These are phyloP conservation scores for Clytia hemisphaerica DNA, from an alignment of 30 jellyfish, hydroid and myxozoan genomes.

Conservation along the genomic window DNA sequence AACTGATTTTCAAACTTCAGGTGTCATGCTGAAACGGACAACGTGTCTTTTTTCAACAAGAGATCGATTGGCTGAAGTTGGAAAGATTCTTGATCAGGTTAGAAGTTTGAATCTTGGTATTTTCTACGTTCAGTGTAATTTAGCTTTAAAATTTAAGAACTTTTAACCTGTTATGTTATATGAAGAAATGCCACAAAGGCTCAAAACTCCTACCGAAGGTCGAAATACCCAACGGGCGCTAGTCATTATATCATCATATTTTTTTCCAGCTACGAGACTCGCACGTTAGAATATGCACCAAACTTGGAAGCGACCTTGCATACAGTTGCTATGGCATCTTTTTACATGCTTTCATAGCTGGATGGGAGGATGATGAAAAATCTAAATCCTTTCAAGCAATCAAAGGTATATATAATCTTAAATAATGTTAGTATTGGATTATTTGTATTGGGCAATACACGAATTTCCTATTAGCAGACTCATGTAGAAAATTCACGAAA, in stretches of 20 bases:
- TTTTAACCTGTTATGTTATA: no score
- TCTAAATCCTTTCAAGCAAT: constrained; percentile 75
- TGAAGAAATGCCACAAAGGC: no score
- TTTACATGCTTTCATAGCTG: constrained; percentile 91
- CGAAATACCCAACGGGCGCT: not conserved
- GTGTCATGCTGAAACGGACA: constrained; percentile 66
- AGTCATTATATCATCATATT: not conserved
- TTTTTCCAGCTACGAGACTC: constrained; percentile 79
- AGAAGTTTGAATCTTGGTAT: not conserved
- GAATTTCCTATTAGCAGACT: no score
- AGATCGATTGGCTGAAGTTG: constrained; percentile 83
- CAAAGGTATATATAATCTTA: no score
- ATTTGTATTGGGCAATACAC: no score
- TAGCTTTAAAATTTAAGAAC: no score
- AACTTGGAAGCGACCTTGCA: constrained; percentile 84
- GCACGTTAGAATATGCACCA: constrained; percentile 74
- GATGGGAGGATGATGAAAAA: constrained; percentile 95
- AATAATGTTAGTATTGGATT: no score
- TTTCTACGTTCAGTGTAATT: not conserved
- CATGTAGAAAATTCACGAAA: no score
- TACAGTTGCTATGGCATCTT: constrained; percentile 94
- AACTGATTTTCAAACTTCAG: no score
- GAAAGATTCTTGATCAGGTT: constrained; percentile 76
- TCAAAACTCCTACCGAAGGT: not conserved
- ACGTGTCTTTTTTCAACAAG: constrained; percentile 80